Evolutionary conservation across 2,113 vertebrate species (phyloP), one percentile per base, ranked within the genome.

Genomic region (Orthonyx spaldingii): DNA sequence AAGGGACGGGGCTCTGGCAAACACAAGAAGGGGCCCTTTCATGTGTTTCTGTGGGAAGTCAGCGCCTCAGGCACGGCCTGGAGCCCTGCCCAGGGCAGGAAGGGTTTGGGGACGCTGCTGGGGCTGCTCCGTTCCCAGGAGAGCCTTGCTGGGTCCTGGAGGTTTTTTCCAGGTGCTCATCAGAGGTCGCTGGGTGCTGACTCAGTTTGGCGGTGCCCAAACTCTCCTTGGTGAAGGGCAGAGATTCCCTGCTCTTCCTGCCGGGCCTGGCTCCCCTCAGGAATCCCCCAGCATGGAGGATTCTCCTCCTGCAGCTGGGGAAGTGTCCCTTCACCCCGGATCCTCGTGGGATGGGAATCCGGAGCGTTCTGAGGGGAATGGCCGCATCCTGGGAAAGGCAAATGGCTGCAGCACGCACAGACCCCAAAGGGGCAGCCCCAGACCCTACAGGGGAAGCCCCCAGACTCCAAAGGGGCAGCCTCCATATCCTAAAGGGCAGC

Each of bases 11-110:
- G 87, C 87, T 57, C 93, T 96, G 96, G 94, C 91, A 88, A 13
- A 68, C 2, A 61, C 96, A 84, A 94, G 94, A 94, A 96, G 60
- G 47, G 88, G 91, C 77, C 91, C 80, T 95, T 96, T 93, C 68
- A 84, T 91, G 80, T 37, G 80, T 66, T 94, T 89, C 93, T 75
- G 22, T 65, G 93, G 93, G 93, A 70, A 96, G 91, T 1, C 80
- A 87, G 91, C 1, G 17, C 91, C 80, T 64, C 10, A n/a, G n/a
- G n/a, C 65, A 86, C 28, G 1, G 61, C 42, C 93, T 96, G 96
- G 91, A 96, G 93, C 57, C 79, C 17, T 83, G 94, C 89, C 94
- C 94, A 23, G 91, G n/a, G 30, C 94, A 93, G 89, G 70, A 79
- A 88, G 83, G 93, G 49, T 76, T 90, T 6, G 16, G 75, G 76